These are phyloP conservation scores for Galeruca laticollis DNA, from an alignment of 2,888 invertebrate genomes.

Conservation along the genomic window DNA sequence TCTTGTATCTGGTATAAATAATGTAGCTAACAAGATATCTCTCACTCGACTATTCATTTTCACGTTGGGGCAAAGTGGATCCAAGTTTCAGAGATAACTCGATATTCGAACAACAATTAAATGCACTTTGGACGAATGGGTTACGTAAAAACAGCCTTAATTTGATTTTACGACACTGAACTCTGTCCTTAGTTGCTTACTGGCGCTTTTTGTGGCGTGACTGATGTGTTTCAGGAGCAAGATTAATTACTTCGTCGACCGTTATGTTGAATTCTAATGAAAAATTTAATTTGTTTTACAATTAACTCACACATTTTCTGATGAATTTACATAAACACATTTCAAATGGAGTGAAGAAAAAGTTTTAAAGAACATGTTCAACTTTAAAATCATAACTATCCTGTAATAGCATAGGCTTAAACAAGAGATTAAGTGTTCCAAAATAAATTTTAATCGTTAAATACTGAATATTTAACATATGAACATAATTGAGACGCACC, in stretches of 20 bases:
- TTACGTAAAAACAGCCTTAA: slow-evolving; percentile 56
- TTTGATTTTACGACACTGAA: slow-evolving; percentile 46
- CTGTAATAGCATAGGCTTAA: too few relatives aligned
- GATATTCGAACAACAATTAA: slow-evolving; percentile 60
- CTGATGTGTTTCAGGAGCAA: slow-evolving; percentile 4
- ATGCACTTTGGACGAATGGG: slow-evolving; percentile 60
- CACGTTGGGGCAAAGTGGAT: slow-evolving; percentile 53
- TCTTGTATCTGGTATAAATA: slow-evolving; percentile 62
- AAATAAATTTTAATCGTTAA: too few relatives aligned
- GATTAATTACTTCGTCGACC: slow-evolving; percentile 21
- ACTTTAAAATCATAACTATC: too few relatives aligned
- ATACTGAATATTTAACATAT: too few relatives aligned
- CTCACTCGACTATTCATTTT: slow-evolving; percentile 55
- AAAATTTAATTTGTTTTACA: neutral
- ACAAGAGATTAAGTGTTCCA: too few relatives aligned
- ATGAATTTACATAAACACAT: too few relatives aligned
- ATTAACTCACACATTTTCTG: neutral
- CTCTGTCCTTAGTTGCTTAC: slow-evolving; percentile 1
- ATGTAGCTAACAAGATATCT: slow-evolving; percentile 63
- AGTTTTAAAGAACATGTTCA: too few relatives aligned
- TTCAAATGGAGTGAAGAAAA: too few relatives aligned
- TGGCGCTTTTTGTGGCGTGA: slow-evolving; percentile 21
- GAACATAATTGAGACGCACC: too few relatives aligned
- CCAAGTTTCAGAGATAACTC: slow-evolving; percentile 56
- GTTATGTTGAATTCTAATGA: neutral